Base-by-base conservation (phyloP, 2,113 vertebrate species). In the Australoheros scitulus region DNA sequence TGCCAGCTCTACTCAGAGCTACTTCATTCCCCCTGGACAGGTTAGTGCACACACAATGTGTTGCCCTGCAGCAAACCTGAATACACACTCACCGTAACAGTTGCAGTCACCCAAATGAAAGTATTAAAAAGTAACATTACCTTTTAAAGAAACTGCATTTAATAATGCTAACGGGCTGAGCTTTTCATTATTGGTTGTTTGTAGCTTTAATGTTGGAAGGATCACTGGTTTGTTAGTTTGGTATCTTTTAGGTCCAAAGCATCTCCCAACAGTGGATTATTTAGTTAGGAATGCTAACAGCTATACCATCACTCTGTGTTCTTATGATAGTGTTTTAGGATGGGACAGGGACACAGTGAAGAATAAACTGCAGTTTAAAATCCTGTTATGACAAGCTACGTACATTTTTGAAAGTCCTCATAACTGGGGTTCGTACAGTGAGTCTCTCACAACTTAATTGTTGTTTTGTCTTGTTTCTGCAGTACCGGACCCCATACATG, bases 401-500 rank as follows among this genome's bases (percentile, higher is more conserved):
- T 38, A 78, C 61, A 59, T 81, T 9, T 76, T 24, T 41, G 0
- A 60, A 47, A 47, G 59, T 47, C 8, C 20, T 55, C 18, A 55
- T 55, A 34, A 72, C n/a, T 5, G 26, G 32, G 10, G 11, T 72
- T 34, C 11, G 32, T 34, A 29, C 0, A 55, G 47, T 52, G 61
- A 82, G 26, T 20, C 18, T 65, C 68, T 74, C 8, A 6, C 20
- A 80, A 75, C 3, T 3, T 56, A 17, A 34, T 74, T 13, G 9
- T 43, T 85, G 7, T 32, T 74, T 38, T 63, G 47, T 72, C 47
- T 84, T 84, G 38, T 87, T 84, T 68, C 76, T 83, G 9, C 57
- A 99, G 98, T 98, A 97, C 91, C 98, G 98, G 77, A 79, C 96
- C 57, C 96, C 96, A 0, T 99, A 98, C 14, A 97, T 99, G 81